A percentile compares a stretch with the other conserved stretches of the same genome.
Evolutionary conservation across 2,797 vertebrate species (phyloP).

Genomic region (Epinephelus coioides): DNA sequence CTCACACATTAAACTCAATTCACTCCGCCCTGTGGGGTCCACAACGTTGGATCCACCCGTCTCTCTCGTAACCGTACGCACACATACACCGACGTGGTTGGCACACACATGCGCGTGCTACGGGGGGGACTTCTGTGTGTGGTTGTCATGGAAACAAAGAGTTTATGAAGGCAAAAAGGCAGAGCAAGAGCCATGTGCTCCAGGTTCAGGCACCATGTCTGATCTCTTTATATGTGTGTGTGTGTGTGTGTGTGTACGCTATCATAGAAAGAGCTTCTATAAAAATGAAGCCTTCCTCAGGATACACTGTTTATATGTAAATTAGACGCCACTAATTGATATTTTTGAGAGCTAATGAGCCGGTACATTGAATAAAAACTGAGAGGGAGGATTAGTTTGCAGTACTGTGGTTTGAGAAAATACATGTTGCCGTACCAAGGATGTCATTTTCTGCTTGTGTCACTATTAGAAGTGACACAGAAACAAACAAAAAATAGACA

Average conservation of each 20-base stretch:
- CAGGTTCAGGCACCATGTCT: conserved; percentile 26
- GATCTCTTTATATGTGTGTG: conserved; percentile 24
- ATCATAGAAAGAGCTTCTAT: too few relatives aligned
- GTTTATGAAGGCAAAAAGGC: conserved; percentile 37
- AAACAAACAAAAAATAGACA: neutral
- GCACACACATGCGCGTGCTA: neutral
- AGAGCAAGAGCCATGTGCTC: conserved; percentile 33
- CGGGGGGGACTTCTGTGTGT: conserved; percentile 36
- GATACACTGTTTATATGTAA: neutral
- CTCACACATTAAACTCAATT: neutral
- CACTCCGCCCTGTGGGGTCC: neutral
- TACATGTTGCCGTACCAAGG: too few relatives aligned
- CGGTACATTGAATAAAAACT: neutral
- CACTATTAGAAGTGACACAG: neutral
- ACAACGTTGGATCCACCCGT: conserved; percentile 3
- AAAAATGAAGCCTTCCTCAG: neutral
- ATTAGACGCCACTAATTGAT: neutral
- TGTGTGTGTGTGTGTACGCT: neutral
- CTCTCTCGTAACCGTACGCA: conserved; percentile 5
- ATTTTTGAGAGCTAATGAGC: conserved; percentile 5
- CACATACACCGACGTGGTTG: neutral
- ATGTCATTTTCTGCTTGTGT: neutral
- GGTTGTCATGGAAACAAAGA: conserved; percentile 76
- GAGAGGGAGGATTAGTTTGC: neutral
- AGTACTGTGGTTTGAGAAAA: too few relatives aligned